Percentiles rank a stretch among this genome's conserved stretches.
phyloP scores from a whole-genome alignment of 2,113 vertebrate species.

The Pseudorhombus dupliciocellatus region DNA sequence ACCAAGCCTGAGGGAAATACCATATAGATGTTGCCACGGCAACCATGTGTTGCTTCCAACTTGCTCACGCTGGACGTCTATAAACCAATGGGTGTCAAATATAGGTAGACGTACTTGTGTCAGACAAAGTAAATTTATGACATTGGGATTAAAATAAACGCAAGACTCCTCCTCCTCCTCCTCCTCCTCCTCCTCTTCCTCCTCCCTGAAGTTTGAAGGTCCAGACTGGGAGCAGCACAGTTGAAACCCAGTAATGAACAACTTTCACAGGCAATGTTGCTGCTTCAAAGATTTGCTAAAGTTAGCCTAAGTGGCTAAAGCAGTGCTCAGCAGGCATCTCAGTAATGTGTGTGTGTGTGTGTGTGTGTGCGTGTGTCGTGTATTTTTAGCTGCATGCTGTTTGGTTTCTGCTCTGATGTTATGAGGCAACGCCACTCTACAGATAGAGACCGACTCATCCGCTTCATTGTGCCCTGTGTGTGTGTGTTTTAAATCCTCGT shows the following conservation, averaged over 20 bases:
- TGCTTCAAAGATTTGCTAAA: constrained; percentile 19
- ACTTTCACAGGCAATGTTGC: neutral
- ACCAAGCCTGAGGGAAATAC: too few species aligned
- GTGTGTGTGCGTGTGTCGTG: constrained; percentile 19
- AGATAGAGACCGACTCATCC: neutral
- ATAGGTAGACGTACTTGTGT: too few species aligned
- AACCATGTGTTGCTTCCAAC: too few species aligned
- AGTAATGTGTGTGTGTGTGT: constrained; percentile 36
- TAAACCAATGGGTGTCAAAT: too few species aligned
- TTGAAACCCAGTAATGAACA: neutral
- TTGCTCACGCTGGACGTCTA: too few species aligned
- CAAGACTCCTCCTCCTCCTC: too few species aligned
- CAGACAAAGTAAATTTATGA: neutral
- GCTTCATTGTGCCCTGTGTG: neutral
- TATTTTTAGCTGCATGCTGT: constrained; percentile 62
- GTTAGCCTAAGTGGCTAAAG: constrained; percentile 53
- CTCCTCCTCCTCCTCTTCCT: too few species aligned
- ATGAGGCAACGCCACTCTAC: constrained; percentile 23
- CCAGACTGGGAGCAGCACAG: neutral
- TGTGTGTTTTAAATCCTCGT: neutral
- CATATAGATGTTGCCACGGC: too few species aligned
- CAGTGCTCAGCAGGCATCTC: constrained; percentile 44
- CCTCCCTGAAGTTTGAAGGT: too few species aligned
- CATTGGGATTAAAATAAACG: too few species aligned
- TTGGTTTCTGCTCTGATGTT: constrained; percentile 43